A percentile compares a stretch with the other conserved stretches of the same genome.
Conservation (phyloP, 2,888 invertebrate species). For the Cantharis rufa region DNA sequence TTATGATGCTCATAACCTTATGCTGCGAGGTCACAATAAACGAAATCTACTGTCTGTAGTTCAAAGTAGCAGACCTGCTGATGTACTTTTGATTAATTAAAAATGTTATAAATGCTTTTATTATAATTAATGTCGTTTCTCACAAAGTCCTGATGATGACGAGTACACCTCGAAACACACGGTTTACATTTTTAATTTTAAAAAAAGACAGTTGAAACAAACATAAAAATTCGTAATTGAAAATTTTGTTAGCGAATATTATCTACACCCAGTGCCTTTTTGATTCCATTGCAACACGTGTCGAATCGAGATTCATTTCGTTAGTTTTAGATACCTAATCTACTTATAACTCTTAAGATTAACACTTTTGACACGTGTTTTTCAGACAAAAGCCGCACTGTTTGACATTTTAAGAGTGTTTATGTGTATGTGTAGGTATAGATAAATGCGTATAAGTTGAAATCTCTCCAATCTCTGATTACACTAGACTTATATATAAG, state of each 20-base stretch:
- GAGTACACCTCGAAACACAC: neutral
- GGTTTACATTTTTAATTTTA: neutral
- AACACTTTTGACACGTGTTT: neutral
- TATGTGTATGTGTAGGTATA: neutral
- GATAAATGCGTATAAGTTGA: constrained; percentile 9
- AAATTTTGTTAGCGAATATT: neutral
- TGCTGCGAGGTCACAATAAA: neutral
- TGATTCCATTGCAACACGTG: neutral
- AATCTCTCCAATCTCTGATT: constrained; percentile 19
- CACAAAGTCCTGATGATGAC: neutral
- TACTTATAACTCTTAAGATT: neutral
- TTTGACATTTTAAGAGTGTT: neutral
- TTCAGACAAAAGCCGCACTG: neutral
- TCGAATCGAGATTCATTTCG: neutral
- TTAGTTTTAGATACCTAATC: neutral
- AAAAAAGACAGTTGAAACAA: too few species aligned
- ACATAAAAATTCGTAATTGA: neutral
- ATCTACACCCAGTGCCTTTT: neutral
- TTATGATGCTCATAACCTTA: neutral
- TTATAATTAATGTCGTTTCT: too few species aligned
- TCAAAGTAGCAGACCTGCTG: neutral
- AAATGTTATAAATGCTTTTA: too few species aligned
- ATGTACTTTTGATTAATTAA: too few species aligned
- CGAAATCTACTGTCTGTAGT: neutral
- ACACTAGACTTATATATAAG: constrained; percentile 17